Percentiles rank a stretch among this genome's conserved stretches.
phyloP scores from a whole-genome alignment of 2,888 invertebrate genomes.

The Megalurothrips usitatus region DNA sequence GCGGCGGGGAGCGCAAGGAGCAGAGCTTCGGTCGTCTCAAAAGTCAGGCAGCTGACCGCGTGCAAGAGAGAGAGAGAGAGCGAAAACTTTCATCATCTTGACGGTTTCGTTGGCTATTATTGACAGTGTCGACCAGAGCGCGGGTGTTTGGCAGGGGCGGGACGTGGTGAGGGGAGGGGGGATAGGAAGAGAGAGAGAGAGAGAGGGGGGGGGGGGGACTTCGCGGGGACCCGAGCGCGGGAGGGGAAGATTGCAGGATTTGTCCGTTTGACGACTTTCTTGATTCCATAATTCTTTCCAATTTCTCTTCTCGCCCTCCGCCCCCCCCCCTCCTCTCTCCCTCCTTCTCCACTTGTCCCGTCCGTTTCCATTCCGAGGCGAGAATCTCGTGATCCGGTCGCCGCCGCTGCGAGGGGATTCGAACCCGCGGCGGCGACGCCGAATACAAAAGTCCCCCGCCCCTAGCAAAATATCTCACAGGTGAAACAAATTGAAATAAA shows the following conservation, averaged over 20 bases:
- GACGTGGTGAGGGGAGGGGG: background rate
- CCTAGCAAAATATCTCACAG: no score
- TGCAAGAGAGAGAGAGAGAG: background rate
- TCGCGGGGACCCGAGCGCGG: background rate
- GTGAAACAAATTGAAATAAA: no score
- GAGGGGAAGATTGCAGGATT: conserved; percentile 8
- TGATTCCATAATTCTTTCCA: conserved; percentile 23
- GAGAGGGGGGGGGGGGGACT: background rate
- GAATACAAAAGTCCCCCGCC: no score
- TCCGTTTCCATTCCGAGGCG: background rate
- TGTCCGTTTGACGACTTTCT: conserved; percentile 17
- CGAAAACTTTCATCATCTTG: background rate
- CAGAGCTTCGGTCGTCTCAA: no score
- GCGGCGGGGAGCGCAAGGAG: no score
- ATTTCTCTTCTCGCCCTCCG: background rate
- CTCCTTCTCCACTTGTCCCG: background rate
- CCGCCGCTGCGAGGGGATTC: no score
- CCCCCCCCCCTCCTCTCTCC: background rate
- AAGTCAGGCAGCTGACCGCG: no score
- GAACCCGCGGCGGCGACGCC: no score
- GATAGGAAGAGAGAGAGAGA: background rate
- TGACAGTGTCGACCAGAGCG: background rate
- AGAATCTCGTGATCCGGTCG: no score
- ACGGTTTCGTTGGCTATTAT: background rate
- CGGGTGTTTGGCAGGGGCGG: no score